Conservation (phyloP, 2,888 invertebrate genomes). For the Invenusta paracnida region DNA sequence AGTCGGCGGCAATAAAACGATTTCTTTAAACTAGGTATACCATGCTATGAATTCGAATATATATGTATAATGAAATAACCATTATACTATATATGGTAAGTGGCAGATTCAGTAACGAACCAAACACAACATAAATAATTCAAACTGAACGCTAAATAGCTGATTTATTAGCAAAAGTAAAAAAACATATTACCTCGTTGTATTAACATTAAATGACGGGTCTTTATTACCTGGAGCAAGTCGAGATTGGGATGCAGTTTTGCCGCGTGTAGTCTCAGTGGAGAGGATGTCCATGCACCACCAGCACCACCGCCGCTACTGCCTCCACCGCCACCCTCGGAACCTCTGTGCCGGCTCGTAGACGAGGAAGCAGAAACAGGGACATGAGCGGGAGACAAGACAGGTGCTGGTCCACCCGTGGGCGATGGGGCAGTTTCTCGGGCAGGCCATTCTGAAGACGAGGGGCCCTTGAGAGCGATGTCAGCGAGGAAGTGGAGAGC, state of each 20-base stretch:
- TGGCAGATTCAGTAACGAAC: too few relatives aligned
- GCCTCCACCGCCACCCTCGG: not conserved
- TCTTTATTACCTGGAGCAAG: not conserved
- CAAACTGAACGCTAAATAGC: too few relatives aligned
- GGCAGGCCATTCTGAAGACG: not conserved
- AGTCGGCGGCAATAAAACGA: too few relatives aligned
- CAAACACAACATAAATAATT: too few relatives aligned
- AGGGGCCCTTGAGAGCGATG: constrained; percentile 28
- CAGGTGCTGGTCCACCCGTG: not conserved
- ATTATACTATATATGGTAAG: too few relatives aligned
- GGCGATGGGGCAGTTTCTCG: not conserved
- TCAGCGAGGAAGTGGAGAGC: constrained; percentile 10
- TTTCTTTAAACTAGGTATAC: too few relatives aligned
- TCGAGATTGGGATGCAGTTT: not conserved
- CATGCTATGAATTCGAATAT: too few relatives aligned
- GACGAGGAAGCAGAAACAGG: not conserved
- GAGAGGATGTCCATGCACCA: not conserved
- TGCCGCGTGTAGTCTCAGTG: not conserved
- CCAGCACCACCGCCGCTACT: not conserved
- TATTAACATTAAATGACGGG: too few relatives aligned
- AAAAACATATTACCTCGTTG: too few relatives aligned
- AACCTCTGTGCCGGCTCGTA: not conserved
- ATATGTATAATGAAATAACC: too few relatives aligned
- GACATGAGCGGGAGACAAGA: not conserved
- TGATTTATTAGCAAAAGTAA: too few relatives aligned